phyloP scores from a whole-genome alignment of 2,797 vertebrate genomes.

The Astyanax mexicanus region DNA sequence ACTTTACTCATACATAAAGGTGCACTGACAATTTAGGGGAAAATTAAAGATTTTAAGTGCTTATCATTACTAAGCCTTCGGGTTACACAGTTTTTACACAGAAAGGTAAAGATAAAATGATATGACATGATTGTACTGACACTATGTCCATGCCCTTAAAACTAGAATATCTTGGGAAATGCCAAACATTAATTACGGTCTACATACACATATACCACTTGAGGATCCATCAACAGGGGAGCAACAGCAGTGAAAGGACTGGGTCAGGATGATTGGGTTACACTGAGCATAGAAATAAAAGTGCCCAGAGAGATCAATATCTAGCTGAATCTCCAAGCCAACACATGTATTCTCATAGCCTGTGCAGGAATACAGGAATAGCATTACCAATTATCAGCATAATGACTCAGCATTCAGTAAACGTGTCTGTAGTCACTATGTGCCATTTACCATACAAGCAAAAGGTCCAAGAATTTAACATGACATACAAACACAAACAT shows the following conservation, averaged over 20 bases:
- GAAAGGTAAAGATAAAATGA: too few relatives aligned
- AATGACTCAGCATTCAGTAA: slow-evolving; percentile 33
- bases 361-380: slow-evolving; percentile 51
- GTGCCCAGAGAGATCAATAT: slow-evolving; percentile 61
- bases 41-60: too few relatives aligned
- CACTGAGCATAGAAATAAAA: slow-evolving; percentile 52
- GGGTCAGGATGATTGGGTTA: slow-evolving; percentile 52
- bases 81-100: too few relatives aligned
- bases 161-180: background rate
- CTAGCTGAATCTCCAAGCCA: slow-evolving; percentile 47
- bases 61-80: too few relatives aligned
- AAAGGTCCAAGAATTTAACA: background rate
- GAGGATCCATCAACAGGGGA: slow-evolving; percentile 20
- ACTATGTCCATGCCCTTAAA: too few relatives aligned
- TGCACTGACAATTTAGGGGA: too few relatives aligned
- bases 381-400: slow-evolving; percentile 3
- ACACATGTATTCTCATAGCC: background rate
- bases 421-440: background rate
- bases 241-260: slow-evolving; percentile 16
- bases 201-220: background rate
- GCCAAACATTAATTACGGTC: background rate
- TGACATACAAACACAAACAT: background rate
- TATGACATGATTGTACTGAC: background rate
- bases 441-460: background rate
- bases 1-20: too few relatives aligned